Percentiles rank a stretch among this genome's conserved stretches.
These are phyloP conservation scores for Gasterosteus aculeatus DNA, from an alignment of 2,113 vertebrate species.

Conservation along the genomic window DNA sequence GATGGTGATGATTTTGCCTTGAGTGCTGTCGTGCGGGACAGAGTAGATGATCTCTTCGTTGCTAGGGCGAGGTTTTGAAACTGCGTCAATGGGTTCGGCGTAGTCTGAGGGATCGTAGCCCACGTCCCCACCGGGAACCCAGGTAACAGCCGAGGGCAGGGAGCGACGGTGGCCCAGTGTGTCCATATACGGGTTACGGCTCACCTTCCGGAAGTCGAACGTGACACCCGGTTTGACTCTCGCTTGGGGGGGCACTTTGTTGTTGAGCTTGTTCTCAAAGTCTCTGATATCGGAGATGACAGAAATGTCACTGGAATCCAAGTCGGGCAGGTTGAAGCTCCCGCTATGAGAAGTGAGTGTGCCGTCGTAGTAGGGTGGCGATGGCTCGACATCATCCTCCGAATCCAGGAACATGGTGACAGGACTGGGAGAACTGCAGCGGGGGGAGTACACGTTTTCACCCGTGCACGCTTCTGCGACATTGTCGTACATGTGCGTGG, in stretches of 20 bases:
- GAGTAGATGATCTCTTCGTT: constrained; percentile 98
- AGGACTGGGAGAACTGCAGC: constrained; percentile 91
- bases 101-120: constrained; percentile 96
- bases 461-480: constrained; percentile 89
- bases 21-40: constrained; percentile 96
- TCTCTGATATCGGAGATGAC: constrained; percentile 86
- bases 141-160: constrained; percentile 86
- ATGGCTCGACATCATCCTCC: constrained; percentile 89
- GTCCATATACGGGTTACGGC: constrained; percentile 86
- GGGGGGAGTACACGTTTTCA: constrained; percentile 91
- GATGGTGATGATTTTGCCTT: constrained; percentile 98
- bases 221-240: constrained; percentile 92
- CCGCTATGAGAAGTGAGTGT: constrained; percentile 84
- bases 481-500: constrained; percentile 94
- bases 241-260: constrained; percentile 89
- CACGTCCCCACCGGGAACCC: constrained; percentile 86
- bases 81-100: constrained; percentile 93
- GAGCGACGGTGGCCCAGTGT: constrained; percentile 85
- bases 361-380: constrained; percentile 85
- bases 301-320: constrained; percentile 89
- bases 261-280: constrained; percentile 92
- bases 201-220: constrained; percentile 88
- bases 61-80: constrained; percentile 89
- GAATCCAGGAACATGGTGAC: constrained; percentile 93
- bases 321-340: constrained; percentile 88